A percentile compares a stretch with the other conserved stretches of the same genome.
These are phyloP conservation scores for Trichonephila clavipes DNA, from an alignment of 1,140 invertebrate species.

Conservation along the genomic window DNA sequence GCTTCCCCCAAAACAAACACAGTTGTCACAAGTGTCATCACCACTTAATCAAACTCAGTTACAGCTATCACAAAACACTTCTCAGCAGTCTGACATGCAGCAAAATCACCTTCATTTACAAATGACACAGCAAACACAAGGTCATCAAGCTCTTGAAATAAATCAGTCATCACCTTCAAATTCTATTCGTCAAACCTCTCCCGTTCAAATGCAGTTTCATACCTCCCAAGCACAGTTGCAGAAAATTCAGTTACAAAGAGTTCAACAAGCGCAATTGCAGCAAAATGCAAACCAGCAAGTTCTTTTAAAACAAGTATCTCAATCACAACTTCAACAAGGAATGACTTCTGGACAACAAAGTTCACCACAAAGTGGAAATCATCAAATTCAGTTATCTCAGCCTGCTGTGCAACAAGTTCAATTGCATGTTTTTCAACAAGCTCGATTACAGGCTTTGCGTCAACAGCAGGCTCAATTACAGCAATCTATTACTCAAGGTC, in stretches of 20 bases:
- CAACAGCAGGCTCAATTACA: constrained; percentile 72
- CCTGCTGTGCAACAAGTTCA: constrained; percentile 74
- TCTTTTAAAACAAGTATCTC: constrained; percentile 58
- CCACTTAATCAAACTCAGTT: constrained; percentile 78
- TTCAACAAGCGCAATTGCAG: constrained; percentile 50
- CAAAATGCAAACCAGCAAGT: constrained; percentile 54
- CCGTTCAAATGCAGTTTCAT: constrained; percentile 64
- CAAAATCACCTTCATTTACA: constrained; percentile 77
- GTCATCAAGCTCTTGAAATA: constrained; percentile 42
- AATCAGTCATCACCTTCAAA: constrained; percentile 34
- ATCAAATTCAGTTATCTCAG: constrained; percentile 69
- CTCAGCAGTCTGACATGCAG: constrained; percentile 77
- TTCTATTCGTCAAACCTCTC: constrained; percentile 23
- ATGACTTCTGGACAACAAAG: constrained; percentile 19
- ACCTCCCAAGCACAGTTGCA: constrained; percentile 49
- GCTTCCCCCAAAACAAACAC: constrained; percentile 25
- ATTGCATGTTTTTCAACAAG: constrained; percentile 69
- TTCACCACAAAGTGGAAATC: constrained; percentile 36
- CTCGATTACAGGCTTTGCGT: constrained; percentile 71
- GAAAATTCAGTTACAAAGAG: constrained; percentile 52
- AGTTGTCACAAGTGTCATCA: constrained; percentile 71
- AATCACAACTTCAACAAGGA: constrained; percentile 57
- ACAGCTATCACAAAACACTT: constrained; percentile 75
- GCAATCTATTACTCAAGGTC: constrained; percentile 64
- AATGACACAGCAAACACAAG: constrained; percentile 55